These are phyloP conservation scores for Scaptomyza reducta DNA, from an alignment of 2,888 invertebrate species.

Conservation along the genomic window DNA sequence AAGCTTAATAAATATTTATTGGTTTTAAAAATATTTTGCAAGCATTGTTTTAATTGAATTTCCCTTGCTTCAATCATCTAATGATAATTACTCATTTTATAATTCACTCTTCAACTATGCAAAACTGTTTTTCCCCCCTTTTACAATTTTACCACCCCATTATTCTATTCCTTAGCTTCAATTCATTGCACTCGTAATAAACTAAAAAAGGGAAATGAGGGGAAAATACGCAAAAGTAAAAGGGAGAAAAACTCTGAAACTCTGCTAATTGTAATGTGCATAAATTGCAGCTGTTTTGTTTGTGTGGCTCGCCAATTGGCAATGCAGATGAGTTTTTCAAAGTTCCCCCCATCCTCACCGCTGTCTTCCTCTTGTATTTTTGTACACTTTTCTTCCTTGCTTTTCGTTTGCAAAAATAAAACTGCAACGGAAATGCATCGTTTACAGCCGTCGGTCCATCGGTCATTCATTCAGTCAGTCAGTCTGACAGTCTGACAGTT, in stretches of 20 bases:
- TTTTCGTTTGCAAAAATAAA: constrained; percentile 41
- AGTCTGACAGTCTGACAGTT: constrained; percentile 12
- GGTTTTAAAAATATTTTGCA: not conserved
- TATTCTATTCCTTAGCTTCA: constrained; percentile 1
- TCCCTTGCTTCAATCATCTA: not conserved
- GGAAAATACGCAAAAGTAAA: constrained; percentile 10
- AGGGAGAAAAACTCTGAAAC: constrained; percentile 44
- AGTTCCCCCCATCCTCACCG: not conserved
- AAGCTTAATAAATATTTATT: not conserved
- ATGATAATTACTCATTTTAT: constrained; percentile 14
- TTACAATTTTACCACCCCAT: not conserved
- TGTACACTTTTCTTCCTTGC: constrained; percentile 6
- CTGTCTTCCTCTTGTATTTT: constrained; percentile 8
- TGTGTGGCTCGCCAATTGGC: constrained; percentile 62
- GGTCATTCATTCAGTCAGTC: constrained; percentile 2
- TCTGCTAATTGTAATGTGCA: constrained; percentile 72
- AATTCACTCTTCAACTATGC: constrained; percentile 1
- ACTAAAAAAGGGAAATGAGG: constrained; percentile 3
- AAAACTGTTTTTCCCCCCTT: constrained; percentile 1
- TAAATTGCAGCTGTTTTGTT: constrained; percentile 70
- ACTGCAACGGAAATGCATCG: constrained; percentile 72
- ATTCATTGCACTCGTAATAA: constrained; percentile 11
- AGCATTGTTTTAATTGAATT: not conserved
- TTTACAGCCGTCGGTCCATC: constrained; percentile 53
- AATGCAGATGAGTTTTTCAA: constrained; percentile 70